These are phyloP conservation scores for Naso thynnoides DNA, from an alignment of 2,797 vertebrate genomes.

Conservation along the genomic window DNA sequence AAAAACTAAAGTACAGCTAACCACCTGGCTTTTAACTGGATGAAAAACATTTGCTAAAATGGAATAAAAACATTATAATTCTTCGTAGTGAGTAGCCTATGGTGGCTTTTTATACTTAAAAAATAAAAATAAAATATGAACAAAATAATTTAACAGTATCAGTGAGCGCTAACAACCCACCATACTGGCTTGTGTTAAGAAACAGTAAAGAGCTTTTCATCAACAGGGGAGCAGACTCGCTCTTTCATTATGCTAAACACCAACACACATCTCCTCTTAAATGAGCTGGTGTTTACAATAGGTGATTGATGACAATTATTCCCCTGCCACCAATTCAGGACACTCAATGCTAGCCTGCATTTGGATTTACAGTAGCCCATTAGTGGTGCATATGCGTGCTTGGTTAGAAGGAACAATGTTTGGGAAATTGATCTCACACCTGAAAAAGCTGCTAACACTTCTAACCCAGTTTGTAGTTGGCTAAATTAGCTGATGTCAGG, in stretches of 20 bases:
- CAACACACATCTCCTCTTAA: constrained; percentile 61
- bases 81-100: background rate
- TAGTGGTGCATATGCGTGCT: constrained; percentile 43
- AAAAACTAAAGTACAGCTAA: no score
- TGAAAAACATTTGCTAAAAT: background rate
- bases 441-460: constrained; percentile 48
- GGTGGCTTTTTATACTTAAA: background rate
- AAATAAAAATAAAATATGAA: no score
- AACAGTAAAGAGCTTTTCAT: constrained; percentile 50
- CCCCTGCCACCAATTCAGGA: constrained; percentile 53
- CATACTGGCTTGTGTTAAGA: constrained; percentile 32
- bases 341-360: constrained; percentile 23
- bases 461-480: constrained; percentile 30
- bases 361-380: constrained; percentile 60
- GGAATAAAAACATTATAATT: background rate
- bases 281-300: constrained; percentile 63
- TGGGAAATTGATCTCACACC: constrained; percentile 57
- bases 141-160: no score
- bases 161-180: constrained; percentile 6
- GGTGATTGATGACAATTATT: constrained; percentile 67
- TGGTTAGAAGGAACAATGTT: constrained; percentile 22
- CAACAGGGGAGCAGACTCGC: constrained; percentile 37
- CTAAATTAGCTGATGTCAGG: constrained; percentile 48
- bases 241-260: constrained; percentile 69
- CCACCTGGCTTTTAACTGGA: background rate